A percentile compares a stretch with the other conserved stretches of the same genome.
phyloP scores from a whole-genome alignment of 2,888 invertebrate genomes.

The Ornithoptera priamus region DNA sequence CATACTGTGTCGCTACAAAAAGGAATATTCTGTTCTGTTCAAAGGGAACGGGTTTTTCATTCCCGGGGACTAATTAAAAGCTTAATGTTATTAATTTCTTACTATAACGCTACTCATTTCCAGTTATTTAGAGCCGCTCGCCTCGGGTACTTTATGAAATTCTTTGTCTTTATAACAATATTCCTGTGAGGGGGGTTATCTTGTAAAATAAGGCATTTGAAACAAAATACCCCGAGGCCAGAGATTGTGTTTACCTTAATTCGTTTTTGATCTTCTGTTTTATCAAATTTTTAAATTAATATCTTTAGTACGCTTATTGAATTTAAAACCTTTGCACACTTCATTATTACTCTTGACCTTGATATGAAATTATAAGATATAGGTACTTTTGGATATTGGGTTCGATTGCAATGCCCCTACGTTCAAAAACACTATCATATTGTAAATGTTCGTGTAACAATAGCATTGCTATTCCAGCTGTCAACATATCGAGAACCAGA shows the following conservation, averaged over 20 bases:
- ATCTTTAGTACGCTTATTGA: constrained; percentile 3
- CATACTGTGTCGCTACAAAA: constrained; percentile 30
- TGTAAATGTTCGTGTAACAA: no score
- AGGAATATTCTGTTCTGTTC: constrained; percentile 33
- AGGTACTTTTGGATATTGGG: no score
- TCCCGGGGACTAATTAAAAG: constrained; percentile 35
- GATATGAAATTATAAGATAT: no score
- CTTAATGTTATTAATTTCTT: constrained; percentile 38
- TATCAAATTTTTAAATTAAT: constrained; percentile 24
- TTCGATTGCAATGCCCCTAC: no score
- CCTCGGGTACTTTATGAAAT: constrained; percentile 32
- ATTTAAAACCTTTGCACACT: background rate
- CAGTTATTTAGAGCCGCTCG: constrained; percentile 29
- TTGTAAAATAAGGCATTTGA: constrained; percentile 32
- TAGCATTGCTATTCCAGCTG: no score
- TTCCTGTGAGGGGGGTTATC: constrained; percentile 27
- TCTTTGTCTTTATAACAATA: constrained; percentile 33
- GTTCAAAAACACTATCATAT: no score
- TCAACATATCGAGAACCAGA: no score
- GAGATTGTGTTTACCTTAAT: constrained; percentile 33
- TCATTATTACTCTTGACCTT: background rate
- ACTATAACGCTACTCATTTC: constrained; percentile 32
- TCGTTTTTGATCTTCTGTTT: constrained; percentile 26
- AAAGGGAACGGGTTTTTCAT: constrained; percentile 29
- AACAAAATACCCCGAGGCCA: constrained; percentile 38